Percentiles rank a stretch among this genome's conserved stretches.
These are phyloP conservation scores for Lutraria rhynchaena DNA, from an alignment of 1,140 invertebrate genomes.

Conservation along the genomic window DNA sequence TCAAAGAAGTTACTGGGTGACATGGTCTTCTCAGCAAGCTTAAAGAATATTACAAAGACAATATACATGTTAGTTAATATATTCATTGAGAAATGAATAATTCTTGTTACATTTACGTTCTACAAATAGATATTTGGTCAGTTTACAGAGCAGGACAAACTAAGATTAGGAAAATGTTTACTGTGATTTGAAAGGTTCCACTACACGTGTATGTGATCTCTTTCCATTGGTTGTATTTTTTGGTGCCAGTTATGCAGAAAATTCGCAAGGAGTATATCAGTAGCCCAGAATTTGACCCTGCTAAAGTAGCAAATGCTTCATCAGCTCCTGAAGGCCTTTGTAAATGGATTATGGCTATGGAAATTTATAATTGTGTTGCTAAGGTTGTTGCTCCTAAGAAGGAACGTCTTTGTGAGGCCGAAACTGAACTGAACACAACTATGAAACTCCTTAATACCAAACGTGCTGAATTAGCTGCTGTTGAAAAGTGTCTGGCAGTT, in stretches of 20 bases:
- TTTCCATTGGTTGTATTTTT: too few relatives aligned
- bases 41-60: constrained; percentile 92
- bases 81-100: too few relatives aligned
- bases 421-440: constrained; percentile 91
- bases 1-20: constrained; percentile 95
- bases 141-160: too few relatives aligned
- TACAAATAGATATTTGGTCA: too few relatives aligned
- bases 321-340: constrained; percentile 89
- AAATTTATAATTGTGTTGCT: constrained; percentile 94
- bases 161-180: too few relatives aligned
- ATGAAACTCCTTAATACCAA: constrained; percentile 92
- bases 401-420: constrained; percentile 86
- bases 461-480: constrained; percentile 88
- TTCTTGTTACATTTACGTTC: too few relatives aligned
- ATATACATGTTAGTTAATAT: constrained; percentile 79
- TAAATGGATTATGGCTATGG: constrained; percentile 97
- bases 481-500: constrained; percentile 90
- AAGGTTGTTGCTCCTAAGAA: constrained; percentile 86
- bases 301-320: constrained; percentile 94
- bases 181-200: too few relatives aligned
- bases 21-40: constrained; percentile 92
- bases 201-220: too few relatives aligned
- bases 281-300: constrained; percentile 93
- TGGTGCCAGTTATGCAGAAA: constrained; percentile 88
- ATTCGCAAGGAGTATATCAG: constrained; percentile 93